Evolutionary conservation across 2,113 vertebrate genomes (phyloP), one percentile per base, ranked within the genome.

Genomic region (Oriolus oriolus): DNA sequence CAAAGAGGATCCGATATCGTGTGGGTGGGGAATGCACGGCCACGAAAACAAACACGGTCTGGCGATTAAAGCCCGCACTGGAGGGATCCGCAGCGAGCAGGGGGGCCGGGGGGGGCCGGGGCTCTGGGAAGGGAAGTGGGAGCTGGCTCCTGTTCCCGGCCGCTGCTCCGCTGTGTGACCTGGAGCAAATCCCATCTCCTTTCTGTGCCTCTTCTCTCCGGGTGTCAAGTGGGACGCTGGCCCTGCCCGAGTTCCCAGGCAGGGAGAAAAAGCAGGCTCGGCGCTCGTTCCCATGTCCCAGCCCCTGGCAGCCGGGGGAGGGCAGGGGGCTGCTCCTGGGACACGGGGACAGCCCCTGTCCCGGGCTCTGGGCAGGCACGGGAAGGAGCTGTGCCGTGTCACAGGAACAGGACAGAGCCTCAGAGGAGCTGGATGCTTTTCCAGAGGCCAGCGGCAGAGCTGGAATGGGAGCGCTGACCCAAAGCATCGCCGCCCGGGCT

Each of bases 131-230:
- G 94, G 92, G 94, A 95, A 91, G 79, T 95, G 93, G 92, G 79
- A 93, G 92, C 95, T 94, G 90, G 93, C 85, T 96, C n/a, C 96
- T 93, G 92, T 94, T 94, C 95, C 96, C 89, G 90, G 88, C 95
- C 93, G 23, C 50, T 85, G 94, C 47, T 76, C 82, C 17, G 70
- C 87, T 68, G 17, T 53, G 83, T 92, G 95, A 90, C 93, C 90
- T 95, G 93, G 88, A 93, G 74, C 96, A 69, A 80, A 94, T 94
- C 95, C 96, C 93, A 92, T 70, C 90, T 70, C 85, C 80, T 87
- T 47, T 81, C 85, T 53, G 22, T 17, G 85, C 92, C 63, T 50
- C 33, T 87, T 71, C 80, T 33, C 79, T 73, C 93, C 44, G 41
- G 31, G 30, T 65, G 63, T 33, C 61, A 39, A 79, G 76, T 90